Base-by-base conservation (phyloP, 2,113 vertebrate species). In the Protobothrops flavoviridis region DNA sequence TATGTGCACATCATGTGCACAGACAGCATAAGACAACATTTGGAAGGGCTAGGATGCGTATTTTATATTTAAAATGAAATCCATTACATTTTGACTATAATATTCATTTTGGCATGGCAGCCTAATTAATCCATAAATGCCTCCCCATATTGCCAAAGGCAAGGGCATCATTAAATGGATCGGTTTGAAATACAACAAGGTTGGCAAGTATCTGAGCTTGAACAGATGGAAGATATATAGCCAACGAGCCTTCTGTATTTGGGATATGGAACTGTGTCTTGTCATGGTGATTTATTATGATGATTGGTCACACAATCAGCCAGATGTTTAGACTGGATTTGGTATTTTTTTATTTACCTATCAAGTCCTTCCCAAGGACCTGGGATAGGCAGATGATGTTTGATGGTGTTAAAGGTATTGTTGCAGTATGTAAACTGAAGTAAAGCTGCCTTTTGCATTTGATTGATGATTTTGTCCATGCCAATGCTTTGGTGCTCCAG, bases 41-140 rank as follows among this genome's bases (percentile, higher is more conserved):
- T 93, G 81, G 56, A 93, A 89, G 55, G 81, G 88, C 56, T 87
- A 74, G 0, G 0, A n/a, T 89, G 81, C 43, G 48, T 93, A 91
- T 94, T 52, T 96, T 93, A 92, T 89, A 92, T n/a, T 92, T 69
- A 56, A 94, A 95, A 96, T 95, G 92, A 96, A 95, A 96, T 91
- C 89, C 88, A 93, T 93, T 90, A 90, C 89, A 89, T 94, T 93
- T 95, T 95, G 81, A 39, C 56, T 91, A 94, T 91, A 96, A 96
- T 91, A 92, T 88, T 90, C 90, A 94, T 93, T 91, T 92, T 93
- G 94, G 95, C 89, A 95, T 95, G 89, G 90, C 45, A 48, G 90
- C 69, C 61, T 95, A 95, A 96, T 96, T 95, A 94, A 94, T 89
- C 86, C 89, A 93, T 93, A 94, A 96, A 93, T 94, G 92, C 95